Evolutionary conservation across 2,888 invertebrate genomes (phyloP).

Genomic region (Buathra laborator): DNA sequence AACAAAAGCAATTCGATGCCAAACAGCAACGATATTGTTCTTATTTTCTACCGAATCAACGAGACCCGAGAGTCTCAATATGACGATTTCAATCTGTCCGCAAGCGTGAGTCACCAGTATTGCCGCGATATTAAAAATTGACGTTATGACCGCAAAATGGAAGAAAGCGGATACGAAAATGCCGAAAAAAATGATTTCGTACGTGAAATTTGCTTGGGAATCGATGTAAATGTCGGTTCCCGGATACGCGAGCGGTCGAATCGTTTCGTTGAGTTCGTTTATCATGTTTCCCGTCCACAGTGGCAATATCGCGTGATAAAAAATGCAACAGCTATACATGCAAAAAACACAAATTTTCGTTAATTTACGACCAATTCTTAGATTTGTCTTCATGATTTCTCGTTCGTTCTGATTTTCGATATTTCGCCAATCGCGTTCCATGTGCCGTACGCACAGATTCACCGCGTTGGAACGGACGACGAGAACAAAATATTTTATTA

Average conservation of each 20-base stretch:
- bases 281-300: slow-evolving; percentile 19
- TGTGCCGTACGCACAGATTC: slow-evolving; percentile 30
- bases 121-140: slow-evolving; percentile 62
- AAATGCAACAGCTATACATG: slow-evolving; percentile 33
- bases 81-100: slow-evolving; percentile 65
- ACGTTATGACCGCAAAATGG: slow-evolving; percentile 5
- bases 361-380: neutral
- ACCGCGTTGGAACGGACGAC: slow-evolving; percentile 6
- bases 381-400: slow-evolving; percentile 17
- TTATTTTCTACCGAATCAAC: slow-evolving; percentile 17
- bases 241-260: slow-evolving; percentile 72
- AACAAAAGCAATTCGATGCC: slow-evolving; percentile 60
- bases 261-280: slow-evolving; percentile 47
- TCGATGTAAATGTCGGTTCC: slow-evolving; percentile 68
- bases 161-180: slow-evolving; percentile 9
- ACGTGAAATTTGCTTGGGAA: slow-evolving; percentile 16
- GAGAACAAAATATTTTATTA: slow-evolving; percentile 21
- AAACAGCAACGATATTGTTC: neutral
- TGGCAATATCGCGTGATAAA: slow-evolving; percentile 42
- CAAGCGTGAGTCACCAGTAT: slow-evolving; percentile 67
- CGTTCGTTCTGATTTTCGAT: slow-evolving; percentile 19
- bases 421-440: slow-evolving; percentile 43
- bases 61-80: slow-evolving; percentile 45
- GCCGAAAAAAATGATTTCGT: slow-evolving; percentile 44
- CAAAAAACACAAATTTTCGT: slow-evolving; percentile 3